Evolutionary conservation across 2,797 vertebrate genomes (phyloP), one percentile per base, ranked within the genome.

Genomic region (Spatula clypeata): DNA sequence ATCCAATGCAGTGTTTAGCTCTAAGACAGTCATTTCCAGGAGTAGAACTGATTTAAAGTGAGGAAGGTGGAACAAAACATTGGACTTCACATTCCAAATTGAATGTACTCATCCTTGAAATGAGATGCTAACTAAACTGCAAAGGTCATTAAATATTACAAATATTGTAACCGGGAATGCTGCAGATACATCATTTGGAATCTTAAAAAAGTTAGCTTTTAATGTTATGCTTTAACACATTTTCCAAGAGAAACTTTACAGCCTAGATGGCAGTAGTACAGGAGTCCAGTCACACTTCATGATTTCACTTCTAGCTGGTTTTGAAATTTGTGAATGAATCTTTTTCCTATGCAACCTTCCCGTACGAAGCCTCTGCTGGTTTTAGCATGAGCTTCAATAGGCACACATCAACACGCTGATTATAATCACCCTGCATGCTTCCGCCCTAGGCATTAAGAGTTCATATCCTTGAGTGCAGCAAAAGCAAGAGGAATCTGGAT

Each of bases 41-140:
- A 84, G 23, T 14, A 71, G 20, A 85, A 85, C 3, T 4, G 31
- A 55, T 85, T 77, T 67, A 44, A 89, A 93, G 82, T 36, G 42
- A 53, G 60, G 29, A 70, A 89, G 34, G 15, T 73, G 18, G 9
- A 91, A 69, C 27, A 85, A 82, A 91, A 79, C 38, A 62, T 18
- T n/a, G 38, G 19, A 72, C 18, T 74, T 91, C 24, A 44, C 34
- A 75, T 90, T 79, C 76, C 44, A 80, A 80, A 88, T 31, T 64
- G 45, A 44, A 64, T 64, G 76, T 66, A 85, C 27, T 76, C 79
- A 94, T 88, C 83, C 82, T 71, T 77, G 79, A 94, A 95, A 95
- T 61, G 18, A 86, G 53, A 90, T 42, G 16, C 51, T 86, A 91
- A 79, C n/a, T 82, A 90, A 94, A 88, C 16, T 45, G 27, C 61